Evolutionary conservation across 2,888 invertebrate species (phyloP).

Genomic region (Leptopterna dolabrata): DNA sequence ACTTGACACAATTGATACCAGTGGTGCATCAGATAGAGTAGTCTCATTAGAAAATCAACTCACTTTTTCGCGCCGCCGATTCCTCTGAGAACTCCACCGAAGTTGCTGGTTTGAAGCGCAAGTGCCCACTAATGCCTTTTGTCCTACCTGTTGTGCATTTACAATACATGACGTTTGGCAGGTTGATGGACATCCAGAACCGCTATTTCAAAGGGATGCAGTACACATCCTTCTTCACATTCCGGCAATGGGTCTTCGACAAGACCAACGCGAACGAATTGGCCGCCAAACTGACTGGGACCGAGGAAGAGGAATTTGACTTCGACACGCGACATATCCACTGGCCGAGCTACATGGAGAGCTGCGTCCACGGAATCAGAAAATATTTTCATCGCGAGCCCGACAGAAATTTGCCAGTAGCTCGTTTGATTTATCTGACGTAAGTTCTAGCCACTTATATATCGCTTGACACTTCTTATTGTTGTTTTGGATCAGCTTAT

Average conservation of each 20-base stretch:
- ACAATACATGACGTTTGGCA: constrained; percentile 66
- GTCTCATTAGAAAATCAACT: too few relatives aligned
- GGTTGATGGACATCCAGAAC: constrained; percentile 87
- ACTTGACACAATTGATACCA: too few relatives aligned
- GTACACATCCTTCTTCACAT: constrained; percentile 91
- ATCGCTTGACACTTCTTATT: too few relatives aligned
- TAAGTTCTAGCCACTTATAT: too few relatives aligned
- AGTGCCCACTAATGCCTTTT: too few relatives aligned
- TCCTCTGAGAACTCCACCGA: too few relatives aligned
- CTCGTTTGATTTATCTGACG: background rate
- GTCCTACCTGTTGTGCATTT: too few relatives aligned
- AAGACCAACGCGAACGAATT: constrained; percentile 83
- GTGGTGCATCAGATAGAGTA: too few relatives aligned
- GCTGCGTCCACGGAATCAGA: constrained; percentile 89
- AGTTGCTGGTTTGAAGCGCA: too few relatives aligned
- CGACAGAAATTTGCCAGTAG: constrained; percentile 24
- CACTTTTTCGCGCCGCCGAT: too few relatives aligned
- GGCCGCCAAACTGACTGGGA: constrained; percentile 72
- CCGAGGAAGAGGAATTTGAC: constrained; percentile 81
- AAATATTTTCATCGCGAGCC: constrained; percentile 77
- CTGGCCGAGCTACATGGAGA: constrained; percentile 91
- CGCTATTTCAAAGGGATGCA: constrained; percentile 86
- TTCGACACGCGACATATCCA: constrained; percentile 88
- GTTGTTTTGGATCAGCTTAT: too few relatives aligned
- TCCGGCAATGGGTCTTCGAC: constrained; percentile 90